These are phyloP conservation scores for Anoplopoma fimbria DNA, from an alignment of 2,113 vertebrate genomes.

Conservation along the genomic window DNA sequence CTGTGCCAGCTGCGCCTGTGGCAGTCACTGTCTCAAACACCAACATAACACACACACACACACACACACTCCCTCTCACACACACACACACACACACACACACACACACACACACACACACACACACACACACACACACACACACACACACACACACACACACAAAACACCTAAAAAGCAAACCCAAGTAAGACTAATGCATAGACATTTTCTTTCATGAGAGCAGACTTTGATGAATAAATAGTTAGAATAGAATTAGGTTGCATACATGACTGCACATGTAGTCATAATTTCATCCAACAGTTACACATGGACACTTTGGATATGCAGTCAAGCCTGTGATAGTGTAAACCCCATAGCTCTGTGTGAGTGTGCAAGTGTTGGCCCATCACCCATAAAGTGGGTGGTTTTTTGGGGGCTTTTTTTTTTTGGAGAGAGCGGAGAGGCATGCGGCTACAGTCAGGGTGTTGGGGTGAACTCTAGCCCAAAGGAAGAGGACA, in stretches of 20 bases:
- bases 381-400: conserved; percentile 30
- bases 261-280: conserved; percentile 28
- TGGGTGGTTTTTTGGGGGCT: conserved; percentile 26
- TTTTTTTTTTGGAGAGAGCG: conserved; percentile 11
- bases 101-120: conserved; percentile 37
- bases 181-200: not conserved
- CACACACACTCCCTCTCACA: conserved; percentile 21
- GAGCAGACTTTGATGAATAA: conserved; percentile 4
- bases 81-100: conserved; percentile 24
- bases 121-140: conserved; percentile 37
- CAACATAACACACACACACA: conserved; percentile 29
- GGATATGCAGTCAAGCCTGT: conserved; percentile 27
- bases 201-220: not conserved
- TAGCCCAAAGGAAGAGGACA: conserved; percentile 25
- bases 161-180: conserved; percentile 8
- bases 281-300: conserved; percentile 20
- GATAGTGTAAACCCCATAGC: conserved; percentile 26
- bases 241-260: not conserved
- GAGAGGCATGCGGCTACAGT: conserved; percentile 6
- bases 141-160: conserved; percentile 47
- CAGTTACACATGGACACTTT: conserved; percentile 43
- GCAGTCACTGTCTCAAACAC: conserved; percentile 64
- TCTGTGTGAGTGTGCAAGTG: conserved; percentile 12
- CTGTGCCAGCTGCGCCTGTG: conserved; percentile 78
- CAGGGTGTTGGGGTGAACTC: conserved; percentile 38